These are phyloP conservation scores for Syrmaticus mikado DNA, from an alignment of 2,113 vertebrate genomes.

Conservation along the genomic window DNA sequence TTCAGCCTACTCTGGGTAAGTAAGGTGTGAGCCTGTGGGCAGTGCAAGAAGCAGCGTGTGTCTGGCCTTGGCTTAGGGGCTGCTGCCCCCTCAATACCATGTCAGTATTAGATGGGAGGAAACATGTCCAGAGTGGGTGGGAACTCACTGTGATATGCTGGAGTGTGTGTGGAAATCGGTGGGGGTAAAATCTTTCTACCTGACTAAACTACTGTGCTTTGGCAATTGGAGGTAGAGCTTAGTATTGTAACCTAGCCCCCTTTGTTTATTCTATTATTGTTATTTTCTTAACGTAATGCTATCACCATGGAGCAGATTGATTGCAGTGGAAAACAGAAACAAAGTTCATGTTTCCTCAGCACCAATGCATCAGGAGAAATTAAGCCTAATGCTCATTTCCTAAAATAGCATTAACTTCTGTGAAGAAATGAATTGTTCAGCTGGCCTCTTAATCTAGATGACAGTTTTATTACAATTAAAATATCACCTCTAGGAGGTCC, in stretches of 20 bases:
- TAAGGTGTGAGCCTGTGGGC: neutral
- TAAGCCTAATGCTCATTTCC: constrained; percentile 44
- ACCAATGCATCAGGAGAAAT: constrained; percentile 41
- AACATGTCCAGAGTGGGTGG: neutral
- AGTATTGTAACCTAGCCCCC: neutral
- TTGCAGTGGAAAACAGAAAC: neutral
- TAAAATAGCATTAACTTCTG: constrained; percentile 53
- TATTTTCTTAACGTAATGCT: neutral
- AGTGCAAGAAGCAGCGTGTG: neutral
- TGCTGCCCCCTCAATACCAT: neutral
- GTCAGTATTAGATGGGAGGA: neutral
- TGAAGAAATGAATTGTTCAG: constrained; percentile 63
- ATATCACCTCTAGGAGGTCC: constrained; percentile 69
- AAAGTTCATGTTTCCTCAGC: constrained; percentile 28
- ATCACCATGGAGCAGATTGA: neutral
- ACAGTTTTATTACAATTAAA: constrained; percentile 82
- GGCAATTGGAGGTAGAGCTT: neutral
- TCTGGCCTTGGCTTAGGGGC: neutral
- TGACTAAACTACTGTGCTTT: neutral
- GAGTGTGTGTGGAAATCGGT: neutral
- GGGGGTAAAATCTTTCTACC: neutral
- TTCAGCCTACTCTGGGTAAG: neutral
- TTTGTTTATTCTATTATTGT: neutral
- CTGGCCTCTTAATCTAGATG: constrained; percentile 76
- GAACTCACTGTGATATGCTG: neutral